These are phyloP conservation scores for Hypena proboscidalis DNA, from an alignment of 2,888 invertebrate genomes.

Conservation along the genomic window DNA sequence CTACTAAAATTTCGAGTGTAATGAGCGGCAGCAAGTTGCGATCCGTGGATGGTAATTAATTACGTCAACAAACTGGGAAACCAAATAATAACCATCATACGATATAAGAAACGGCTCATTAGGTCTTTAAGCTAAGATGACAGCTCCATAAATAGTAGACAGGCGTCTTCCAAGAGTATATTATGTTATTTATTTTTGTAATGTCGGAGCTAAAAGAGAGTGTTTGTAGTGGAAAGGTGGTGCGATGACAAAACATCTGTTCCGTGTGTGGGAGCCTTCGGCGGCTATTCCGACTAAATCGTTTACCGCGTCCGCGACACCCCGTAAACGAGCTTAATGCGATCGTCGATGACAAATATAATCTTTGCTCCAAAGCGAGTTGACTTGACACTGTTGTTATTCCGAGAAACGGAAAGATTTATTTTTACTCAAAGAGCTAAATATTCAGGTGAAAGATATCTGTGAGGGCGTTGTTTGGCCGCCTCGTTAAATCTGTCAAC, in stretches of 20 bases:
- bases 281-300: conserved; percentile 66
- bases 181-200: conserved; percentile 65
- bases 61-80: conserved; percentile 72
- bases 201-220: conserved; percentile 59
- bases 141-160: conserved; percentile 77
- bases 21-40: conserved; percentile 31
- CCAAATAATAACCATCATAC: conserved; percentile 72
- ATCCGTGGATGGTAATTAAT: conserved; percentile 70
- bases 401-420: conserved; percentile 80
- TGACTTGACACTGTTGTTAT: conserved; percentile 82
- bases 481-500: conserved; percentile 79
- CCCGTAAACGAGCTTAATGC: conserved; percentile 77
- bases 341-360: conserved; percentile 81
- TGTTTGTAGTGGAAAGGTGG: conserved; percentile 60
- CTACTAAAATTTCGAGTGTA: conserved; percentile 26
- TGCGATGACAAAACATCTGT: conserved; percentile 77
- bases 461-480: conserved; percentile 74
- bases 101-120: conserved; percentile 82
- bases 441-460: conserved; percentile 84
- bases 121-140: conserved; percentile 80
- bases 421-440: conserved; percentile 83
- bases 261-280: conserved; percentile 58
- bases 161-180: conserved; percentile 60
- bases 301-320: conserved; percentile 72
- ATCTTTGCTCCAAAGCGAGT: conserved; percentile 79